Percentiles rank a stretch among this genome's conserved stretches.
These are phyloP conservation scores for Phaedon cochleariae DNA, from an alignment of 2,888 invertebrate species.

Conservation along the genomic window DNA sequence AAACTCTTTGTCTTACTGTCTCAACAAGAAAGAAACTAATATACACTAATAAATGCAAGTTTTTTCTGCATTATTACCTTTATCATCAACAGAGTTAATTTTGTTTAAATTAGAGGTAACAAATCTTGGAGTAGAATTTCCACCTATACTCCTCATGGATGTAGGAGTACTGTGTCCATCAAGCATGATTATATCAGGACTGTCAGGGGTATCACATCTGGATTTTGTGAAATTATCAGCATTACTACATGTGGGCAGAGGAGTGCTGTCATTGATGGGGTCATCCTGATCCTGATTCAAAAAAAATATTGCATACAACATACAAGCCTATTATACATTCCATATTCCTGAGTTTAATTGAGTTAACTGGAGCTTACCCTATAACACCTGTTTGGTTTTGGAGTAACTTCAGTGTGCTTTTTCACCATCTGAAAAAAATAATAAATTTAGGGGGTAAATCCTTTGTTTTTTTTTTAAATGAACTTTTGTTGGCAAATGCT, in stretches of 20 bases:
- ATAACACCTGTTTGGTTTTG: no score
- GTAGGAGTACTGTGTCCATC: conserved; percentile 19
- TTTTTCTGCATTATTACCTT: conserved; percentile 20
- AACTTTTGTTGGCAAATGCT: not conserved
- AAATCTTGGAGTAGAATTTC: conserved; percentile 15
- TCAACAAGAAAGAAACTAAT: conserved; percentile 12
- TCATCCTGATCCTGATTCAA: conserved; percentile 14
- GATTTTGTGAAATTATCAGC: conserved; percentile 11
- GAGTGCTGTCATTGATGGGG: conserved; percentile 14
- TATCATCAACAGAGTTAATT: conserved; percentile 18
- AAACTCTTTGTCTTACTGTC: conserved; percentile 1
- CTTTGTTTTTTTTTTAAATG: no score
- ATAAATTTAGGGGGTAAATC: no score
- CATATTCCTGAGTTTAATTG: no score
- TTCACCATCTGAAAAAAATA: no score
- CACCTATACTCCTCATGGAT: conserved; percentile 18
- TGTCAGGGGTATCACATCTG: conserved; percentile 9
- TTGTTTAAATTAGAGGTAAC: conserved; percentile 11
- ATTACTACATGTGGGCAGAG: conserved; percentile 18
- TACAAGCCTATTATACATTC: conserved; percentile 14
- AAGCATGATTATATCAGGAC: conserved; percentile 17
- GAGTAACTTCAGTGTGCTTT: no score
- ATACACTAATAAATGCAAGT: conserved; percentile 17
- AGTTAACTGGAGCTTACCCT: no score
- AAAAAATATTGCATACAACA: conserved; percentile 16